Percentiles rank a stretch among this genome's conserved stretches.
phyloP scores from a whole-genome alignment of 2,888 invertebrate species.

The Ormia ochracea region DNA sequence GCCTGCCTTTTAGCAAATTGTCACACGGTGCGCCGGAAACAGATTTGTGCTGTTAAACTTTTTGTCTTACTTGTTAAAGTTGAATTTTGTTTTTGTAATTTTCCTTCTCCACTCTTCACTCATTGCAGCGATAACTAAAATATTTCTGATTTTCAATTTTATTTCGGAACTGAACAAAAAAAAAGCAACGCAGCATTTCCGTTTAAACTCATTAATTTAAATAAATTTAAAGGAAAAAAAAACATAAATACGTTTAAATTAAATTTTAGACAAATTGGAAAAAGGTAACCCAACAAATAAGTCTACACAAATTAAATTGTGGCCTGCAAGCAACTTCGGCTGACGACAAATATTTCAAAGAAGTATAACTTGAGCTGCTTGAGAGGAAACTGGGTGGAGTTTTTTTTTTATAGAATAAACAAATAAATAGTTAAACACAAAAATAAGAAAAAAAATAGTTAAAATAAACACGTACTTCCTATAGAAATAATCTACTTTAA shows the following conservation, averaged over 20 bases:
- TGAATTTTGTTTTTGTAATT: too few relatives aligned
- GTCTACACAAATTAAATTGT: constrained; percentile 8
- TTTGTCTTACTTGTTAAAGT: not conserved
- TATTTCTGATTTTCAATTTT: not conserved
- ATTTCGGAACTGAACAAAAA: not conserved
- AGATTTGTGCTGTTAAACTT: not conserved
- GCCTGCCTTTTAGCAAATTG: not conserved
- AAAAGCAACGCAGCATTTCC: constrained; percentile 26
- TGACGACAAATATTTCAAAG: not conserved
- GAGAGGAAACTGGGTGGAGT: not conserved
- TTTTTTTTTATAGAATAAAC: not conserved
- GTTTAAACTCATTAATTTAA: constrained; percentile 38
- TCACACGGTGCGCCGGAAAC: not conserved
- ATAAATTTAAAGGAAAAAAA: not conserved
- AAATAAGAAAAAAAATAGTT: not conserved
- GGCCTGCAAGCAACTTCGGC: not conserved
- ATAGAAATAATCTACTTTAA: not conserved
- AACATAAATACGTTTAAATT: not conserved
- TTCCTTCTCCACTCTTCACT: too few relatives aligned
- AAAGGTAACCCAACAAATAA: not conserved
- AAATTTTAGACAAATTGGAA: not conserved
- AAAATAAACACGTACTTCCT: not conserved
- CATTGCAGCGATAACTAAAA: too few relatives aligned
- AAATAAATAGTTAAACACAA: not conserved
- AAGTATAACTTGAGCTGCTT: not conserved